A percentile compares a stretch with the other conserved stretches of the same genome.
Conservation (phyloP, 2,797 vertebrate genomes). For the Hemibagrus guttatus region DNA sequence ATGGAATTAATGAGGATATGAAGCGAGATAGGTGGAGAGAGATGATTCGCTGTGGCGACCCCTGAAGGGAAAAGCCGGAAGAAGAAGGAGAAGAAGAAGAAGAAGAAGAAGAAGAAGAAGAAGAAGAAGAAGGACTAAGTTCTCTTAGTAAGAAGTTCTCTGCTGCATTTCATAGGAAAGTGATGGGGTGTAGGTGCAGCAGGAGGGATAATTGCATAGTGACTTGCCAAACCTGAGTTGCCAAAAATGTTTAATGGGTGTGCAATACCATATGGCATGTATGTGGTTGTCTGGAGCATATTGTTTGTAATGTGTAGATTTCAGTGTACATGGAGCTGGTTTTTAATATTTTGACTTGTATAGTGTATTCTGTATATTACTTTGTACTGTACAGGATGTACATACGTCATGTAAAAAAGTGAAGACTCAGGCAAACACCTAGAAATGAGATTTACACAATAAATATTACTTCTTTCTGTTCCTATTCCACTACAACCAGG, state of each 20-base stretch:
- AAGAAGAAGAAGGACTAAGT: no score
- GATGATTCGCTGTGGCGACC: no score
- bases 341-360: not conserved
- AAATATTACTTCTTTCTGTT: not conserved
- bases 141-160: constrained; percentile 6
- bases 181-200: not conserved
- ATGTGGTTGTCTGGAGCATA: not conserved
- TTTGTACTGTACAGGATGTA: not conserved
- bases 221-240: not conserved
- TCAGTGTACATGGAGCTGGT: not conserved
- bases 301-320: not conserved
- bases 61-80: no score
- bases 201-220: not conserved
- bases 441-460: not conserved
- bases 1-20: no score
- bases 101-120: no score
- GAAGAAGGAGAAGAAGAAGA: no score
- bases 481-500: not conserved
- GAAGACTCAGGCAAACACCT: not conserved
- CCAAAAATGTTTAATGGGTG: not conserved
- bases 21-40: no score
- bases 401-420: not conserved
- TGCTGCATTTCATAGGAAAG: not conserved
- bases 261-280: constrained; percentile 7
- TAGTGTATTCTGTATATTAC: not conserved